phyloP scores from a whole-genome alignment of 2,797 vertebrate genomes.

The Anisognathus igniventris region DNA sequence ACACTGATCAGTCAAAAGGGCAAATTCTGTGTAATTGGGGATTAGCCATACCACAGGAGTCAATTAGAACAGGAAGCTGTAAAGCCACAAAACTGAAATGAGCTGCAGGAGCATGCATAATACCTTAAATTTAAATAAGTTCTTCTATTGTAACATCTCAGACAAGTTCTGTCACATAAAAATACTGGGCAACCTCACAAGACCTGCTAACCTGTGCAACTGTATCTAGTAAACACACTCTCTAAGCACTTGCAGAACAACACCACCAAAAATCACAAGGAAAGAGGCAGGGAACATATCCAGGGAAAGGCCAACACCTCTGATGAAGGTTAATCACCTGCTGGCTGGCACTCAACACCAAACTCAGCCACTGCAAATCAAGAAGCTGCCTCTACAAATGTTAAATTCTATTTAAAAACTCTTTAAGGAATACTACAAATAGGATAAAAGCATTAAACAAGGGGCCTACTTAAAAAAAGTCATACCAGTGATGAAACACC shows the following conservation, averaged over 20 bases:
- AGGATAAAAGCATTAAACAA: background rate
- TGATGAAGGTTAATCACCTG: background rate
- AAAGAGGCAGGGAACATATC: slow-evolving; percentile 32
- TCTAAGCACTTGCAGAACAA: background rate
- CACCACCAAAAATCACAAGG: background rate
- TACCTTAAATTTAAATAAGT: background rate
- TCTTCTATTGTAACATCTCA: background rate
- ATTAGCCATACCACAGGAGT: background rate
- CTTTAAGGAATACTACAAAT: background rate
- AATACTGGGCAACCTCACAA: background rate
- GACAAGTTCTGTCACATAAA: background rate
- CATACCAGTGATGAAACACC: background rate
- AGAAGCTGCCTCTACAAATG: background rate
- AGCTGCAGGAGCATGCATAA: background rate
- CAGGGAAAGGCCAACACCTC: slow-evolving; percentile 37
- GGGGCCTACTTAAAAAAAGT: background rate
- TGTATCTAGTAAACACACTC: background rate
- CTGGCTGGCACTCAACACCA: background rate
- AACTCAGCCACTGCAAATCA: background rate
- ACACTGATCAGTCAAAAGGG: background rate
- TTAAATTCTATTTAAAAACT: background rate
- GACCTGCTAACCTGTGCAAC: background rate
- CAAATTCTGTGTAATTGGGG: background rate
- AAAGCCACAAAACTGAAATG: background rate
- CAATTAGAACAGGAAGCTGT: background rate